These are phyloP conservation scores for Rachycentron canadum DNA, from an alignment of 2,797 vertebrate species.

Conservation along the genomic window DNA sequence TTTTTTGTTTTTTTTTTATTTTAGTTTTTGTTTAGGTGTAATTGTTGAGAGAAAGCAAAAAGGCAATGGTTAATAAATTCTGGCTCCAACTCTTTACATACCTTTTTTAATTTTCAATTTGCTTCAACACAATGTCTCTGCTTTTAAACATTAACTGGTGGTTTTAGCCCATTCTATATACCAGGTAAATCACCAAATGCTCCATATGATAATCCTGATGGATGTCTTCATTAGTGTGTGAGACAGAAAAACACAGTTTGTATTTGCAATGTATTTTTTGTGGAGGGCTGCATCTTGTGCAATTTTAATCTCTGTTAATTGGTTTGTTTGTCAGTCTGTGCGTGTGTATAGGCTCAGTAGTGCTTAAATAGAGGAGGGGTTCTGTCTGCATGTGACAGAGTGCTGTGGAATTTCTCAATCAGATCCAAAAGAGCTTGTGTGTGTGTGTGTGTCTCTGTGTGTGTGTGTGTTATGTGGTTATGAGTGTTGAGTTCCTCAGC, in stretches of 20 bases:
- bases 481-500: conserved; percentile 46
- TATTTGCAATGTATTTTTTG: conserved; percentile 9
- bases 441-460: background rate
- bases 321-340: conserved; percentile 57
- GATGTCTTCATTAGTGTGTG: background rate
- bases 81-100: background rate
- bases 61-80: background rate
- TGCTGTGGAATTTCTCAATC: conserved; percentile 76
- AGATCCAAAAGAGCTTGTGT: conserved; percentile 59
- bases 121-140: too few relatives aligned
- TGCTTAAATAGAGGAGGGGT: conserved; percentile 62
- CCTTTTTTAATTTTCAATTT: background rate
- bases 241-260: conserved; percentile 27
- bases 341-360: conserved; percentile 42
- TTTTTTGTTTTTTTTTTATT: background rate
- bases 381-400: conserved; percentile 54
- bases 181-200: background rate
- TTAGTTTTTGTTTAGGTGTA: background rate
- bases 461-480: background rate
- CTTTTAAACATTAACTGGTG: background rate
- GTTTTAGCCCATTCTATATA: background rate
- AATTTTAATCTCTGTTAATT: conserved; percentile 64
- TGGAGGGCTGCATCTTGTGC: conserved; percentile 41
- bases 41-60: background rate
- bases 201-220: conserved; percentile 19